Conservation (phyloP, 2,113 vertebrate species). For the Epinephelus lanceolatus region DNA sequence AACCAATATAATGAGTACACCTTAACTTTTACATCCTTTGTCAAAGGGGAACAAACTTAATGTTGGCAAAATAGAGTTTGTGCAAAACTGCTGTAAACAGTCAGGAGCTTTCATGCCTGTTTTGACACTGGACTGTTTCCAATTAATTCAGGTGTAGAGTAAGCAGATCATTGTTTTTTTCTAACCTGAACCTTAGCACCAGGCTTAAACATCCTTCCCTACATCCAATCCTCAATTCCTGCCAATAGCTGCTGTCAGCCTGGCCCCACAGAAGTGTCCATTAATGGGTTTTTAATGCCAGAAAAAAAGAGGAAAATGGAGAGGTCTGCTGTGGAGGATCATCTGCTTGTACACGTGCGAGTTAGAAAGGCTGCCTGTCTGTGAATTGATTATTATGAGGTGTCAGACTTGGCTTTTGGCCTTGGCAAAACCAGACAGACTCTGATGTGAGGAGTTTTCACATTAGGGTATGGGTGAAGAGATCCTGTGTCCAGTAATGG, state of each 20-base stretch:
- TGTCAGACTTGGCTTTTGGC: conserved; percentile 56
- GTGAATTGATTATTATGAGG: conserved; percentile 33
- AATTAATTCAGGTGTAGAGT: conserved; percentile 12
- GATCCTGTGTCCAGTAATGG: conserved; percentile 69
- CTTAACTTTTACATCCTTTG: conserved; percentile 48
- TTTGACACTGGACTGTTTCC: neutral
- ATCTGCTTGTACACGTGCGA: conserved; percentile 4
- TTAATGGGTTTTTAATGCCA: conserved; percentile 51
- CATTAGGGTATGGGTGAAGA: conserved; percentile 52
- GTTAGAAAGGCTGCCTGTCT: conserved; percentile 28
- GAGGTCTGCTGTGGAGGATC: conserved; percentile 30
- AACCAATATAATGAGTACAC: conserved; percentile 46
- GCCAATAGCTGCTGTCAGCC: conserved; percentile 39
- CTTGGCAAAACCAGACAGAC: conserved; percentile 25
- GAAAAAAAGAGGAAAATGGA: conserved; percentile 26
- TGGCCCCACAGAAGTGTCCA: conserved; percentile 30
- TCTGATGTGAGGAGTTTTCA: conserved; percentile 53
- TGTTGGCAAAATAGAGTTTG: conserved; percentile 25
- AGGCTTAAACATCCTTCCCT: conserved; percentile 29
- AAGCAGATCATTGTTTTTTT: neutral
- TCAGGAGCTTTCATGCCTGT: neutral
- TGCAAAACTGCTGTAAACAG: conserved; percentile 1
- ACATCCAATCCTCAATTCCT: neutral
- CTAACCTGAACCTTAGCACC: conserved; percentile 4
- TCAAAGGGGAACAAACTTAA: conserved; percentile 26